Evolutionary conservation across 2,888 invertebrate genomes (phyloP), one percentile per base, ranked within the genome.

Genomic region (Chalcosyrphus nemorum): DNA sequence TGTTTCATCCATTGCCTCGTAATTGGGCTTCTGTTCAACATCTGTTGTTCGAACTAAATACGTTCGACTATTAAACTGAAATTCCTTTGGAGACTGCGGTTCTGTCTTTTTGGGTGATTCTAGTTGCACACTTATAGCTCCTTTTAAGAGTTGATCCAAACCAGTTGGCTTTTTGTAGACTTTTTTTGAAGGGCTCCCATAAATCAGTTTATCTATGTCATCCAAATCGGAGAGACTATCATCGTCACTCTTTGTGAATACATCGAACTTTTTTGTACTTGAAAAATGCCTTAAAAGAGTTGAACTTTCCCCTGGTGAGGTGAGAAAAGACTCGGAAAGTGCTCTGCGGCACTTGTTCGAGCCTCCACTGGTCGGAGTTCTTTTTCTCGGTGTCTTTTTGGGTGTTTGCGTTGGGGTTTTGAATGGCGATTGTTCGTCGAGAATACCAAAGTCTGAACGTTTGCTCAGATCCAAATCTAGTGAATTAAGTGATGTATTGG

Each of bases 21-120:
- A 95, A 88, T 95, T 92, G 0, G 92, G 90, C 90, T 94, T 93
- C 2, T 94, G 94, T 2, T 94, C 93, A 0, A 94, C 91, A 87
- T 93, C 91, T 66, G 91, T 89, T 0, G 93, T 93, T 90, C 94
- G 94, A 0, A 90, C 87, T 2, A 78, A 86, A 84, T 90, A 91
- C 4, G 86, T 81, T 71, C 89, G 88, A 11, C 89, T 89, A 87
- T 92, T 88, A 1, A 90, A 68, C 61, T 87, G 86, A 29, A 91
- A 47, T 54, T 88, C 84, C 1, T 88, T 86, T 0, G 86, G 56
- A 0, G 56, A 24, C 2, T 56, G 19, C 2, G 11, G 0, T 57
- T 38, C 38, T 61, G 13, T 0, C 41, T 80, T 7, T 86, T 66
- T 24, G 41, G 57, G 50, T 1, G 66, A 63, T 2, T 68, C 35